Evolutionary conservation across 2,888 invertebrate species (phyloP), one percentile per base, ranked within the genome.

Genomic region (Galeopsomyia nigrocyanea): DNA sequence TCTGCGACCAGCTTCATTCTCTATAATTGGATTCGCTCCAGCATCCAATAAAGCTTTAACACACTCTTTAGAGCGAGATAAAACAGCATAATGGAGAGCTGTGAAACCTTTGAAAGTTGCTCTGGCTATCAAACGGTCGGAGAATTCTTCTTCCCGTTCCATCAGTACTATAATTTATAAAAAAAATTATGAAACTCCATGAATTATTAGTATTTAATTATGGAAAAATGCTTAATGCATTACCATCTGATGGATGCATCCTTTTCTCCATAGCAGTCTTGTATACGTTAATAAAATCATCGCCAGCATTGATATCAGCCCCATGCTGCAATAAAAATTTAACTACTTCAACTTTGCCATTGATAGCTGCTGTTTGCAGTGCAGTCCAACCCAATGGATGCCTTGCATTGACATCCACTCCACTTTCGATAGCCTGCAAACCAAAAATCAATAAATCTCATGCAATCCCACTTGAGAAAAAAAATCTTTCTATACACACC

Each of bases 361-460:
- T 95, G 50, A 95, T 92, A 13, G 94, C 93, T 49, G 96, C 96
- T 62, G 92, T 91, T 88, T 95, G 95, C 47, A 97, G 88, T 31
- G 95, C 91, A 16, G 95, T 95, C 96, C 97, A 97, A 63, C 97
- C 97, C 60, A 95, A 88, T 31, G 88, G 80, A 87, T 96, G 96
- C 16, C 93, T 89, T 61, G 86, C 83, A 87, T 96, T 94, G 0
- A 93, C 89, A 80, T 91, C 89, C 16, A 89, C 81, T 51, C 89
- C 89, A 68, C 87, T 87, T 13, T 87, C 85, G 22, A 88, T 82
- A 57, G 88, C 82, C 82, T 89, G 17, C 14, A 46, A 49, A 47
- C 56, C 9, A 31, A 5, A 26, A 3, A 17, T 31, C 31, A 61
- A 31, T n/a, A 53, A 57, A 46, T 51, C 63, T 64, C 7, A 66